Evolutionary conservation across 2,888 invertebrate species (phyloP), one percentile per base, ranked within the genome.

Genomic region (Malacosoma neustria): DNA sequence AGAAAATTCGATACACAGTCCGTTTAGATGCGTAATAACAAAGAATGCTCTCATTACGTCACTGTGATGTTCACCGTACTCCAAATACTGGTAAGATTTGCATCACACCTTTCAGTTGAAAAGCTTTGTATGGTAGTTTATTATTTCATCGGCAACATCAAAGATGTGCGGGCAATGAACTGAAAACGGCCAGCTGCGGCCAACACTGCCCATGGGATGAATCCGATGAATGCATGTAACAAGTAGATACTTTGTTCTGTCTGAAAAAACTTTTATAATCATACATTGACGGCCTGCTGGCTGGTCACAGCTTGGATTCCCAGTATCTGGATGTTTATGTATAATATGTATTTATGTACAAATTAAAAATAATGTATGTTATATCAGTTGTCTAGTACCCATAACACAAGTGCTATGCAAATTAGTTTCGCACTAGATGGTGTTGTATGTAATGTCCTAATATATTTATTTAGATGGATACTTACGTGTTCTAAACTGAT

Each of bases 111-210:
- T 63, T 45, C 56, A 49, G 42, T 49, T 49, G 46, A 44, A 48
- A 50, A 41, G 53, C 48, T 54, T 58, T 61, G 63, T 54, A 57
- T 53, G 60, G 60, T 63, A 61, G 64, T 62, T 65, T 66, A 65
- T 65, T 72, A 69, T 71, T 71, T 72, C 68, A 74, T 48, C 58
- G 60, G 58, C 51, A 55, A 73, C 72, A 72, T 81, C 80, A 80
- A 81, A 80, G 74, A 58, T 57, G 55, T 48, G 52, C 57, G 63
- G 53, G 54, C 67, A 65, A 59, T 74, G 71, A 69, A 66, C 65
- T 61, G 63, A 62, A 64, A 51, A 57, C 61, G 55, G 7, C 15
- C 29, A 39, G 33, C 22, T 22, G 22, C 22, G 22, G 22, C 22
- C 22, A 22, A 9, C 5, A 22, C 40, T 50, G 43, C 38, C 46